Evolutionary conservation across 2,797 vertebrate genomes (phyloP), one percentile per base, ranked within the genome.

Genomic region (Tolypeutes matacus): DNA sequence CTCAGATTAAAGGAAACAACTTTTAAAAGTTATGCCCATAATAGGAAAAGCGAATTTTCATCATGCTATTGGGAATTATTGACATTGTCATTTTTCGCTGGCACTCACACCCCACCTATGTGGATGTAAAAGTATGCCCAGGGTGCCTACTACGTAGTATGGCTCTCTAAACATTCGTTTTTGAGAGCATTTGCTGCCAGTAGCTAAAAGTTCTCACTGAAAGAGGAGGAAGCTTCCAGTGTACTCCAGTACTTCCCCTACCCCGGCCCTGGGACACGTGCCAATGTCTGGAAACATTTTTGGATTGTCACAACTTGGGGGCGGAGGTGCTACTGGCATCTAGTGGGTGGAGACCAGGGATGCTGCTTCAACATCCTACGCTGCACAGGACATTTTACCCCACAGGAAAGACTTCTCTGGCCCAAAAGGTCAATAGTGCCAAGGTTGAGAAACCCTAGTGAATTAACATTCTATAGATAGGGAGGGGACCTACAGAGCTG

Each of bases 391-490:
- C 10, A 1, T 15, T 31, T 46, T 46, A 46, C 67, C 39, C 3
- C 11, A 7, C 13, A 49, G 11, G 78, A 60, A 34, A 56, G 53
- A 64, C 83, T 65, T 42, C 11, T 64, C 60, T n/a, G 46, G 13
- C 34, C 42, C 53, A 7, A 29, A 29, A 27, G 4, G 14, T 25
- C 21, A 53, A 3, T 0, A 2, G 42, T 8, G 23, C 25, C 18
- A 13, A 67, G 72, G 21, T 2, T 9, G 21, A 20, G 34, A 42
- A 23, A 8, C 36, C 18, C 39, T 18, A 18, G 25, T 36, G 2
- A 20, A 2, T 86, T 17, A 20, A 17, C 5, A 0, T 65, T 23
- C 1, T 2, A 6, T 15, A 60, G 11, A 10, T 1, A 6, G 23
- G 3, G 17, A 7, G n/a, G 27, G n/a, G 31, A 29, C 12, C 23